Evolutionary conservation across 2,797 vertebrate species (phyloP), one percentile per base, ranked within the genome.

Genomic region (Onychomys arenicola): DNA sequence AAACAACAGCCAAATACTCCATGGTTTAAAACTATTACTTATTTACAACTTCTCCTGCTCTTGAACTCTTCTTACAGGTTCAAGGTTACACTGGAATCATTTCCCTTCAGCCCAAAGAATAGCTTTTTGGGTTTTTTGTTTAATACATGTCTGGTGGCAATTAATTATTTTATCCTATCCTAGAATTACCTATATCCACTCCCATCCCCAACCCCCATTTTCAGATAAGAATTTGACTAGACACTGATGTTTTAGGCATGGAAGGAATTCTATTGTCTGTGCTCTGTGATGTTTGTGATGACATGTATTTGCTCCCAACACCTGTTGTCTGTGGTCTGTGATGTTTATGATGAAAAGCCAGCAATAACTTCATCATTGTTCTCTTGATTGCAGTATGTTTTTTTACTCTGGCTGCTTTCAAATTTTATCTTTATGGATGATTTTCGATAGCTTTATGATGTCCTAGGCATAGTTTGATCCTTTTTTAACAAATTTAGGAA

Each of bases 391-490:
- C 55, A 40, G 10, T 59, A 25, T 80, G 40, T 49, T 23, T 19
- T 77, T 92, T 86, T 71, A 29, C 23, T 89, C 37, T 46, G 29
- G 17, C 55, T 34, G 46, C 57, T 92, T 82, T 90, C 40, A 82
- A 65, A 78, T 63, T 96, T 96, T 90, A 59, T 55, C 59, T 67
- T 92, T 84, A 73, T 73, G 46, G 81, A 76, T 81, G 75, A 86
- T 86, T 90, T 85, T 67, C 59, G 59, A 9, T 49, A 46, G 32
- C 52, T 77, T 83, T 87, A 55, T 77, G n/a, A 46, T 77, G 6
- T 55, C 59, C 23, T 59, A 69, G 52, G 27, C 23, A 87, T 63
- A 19, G 8, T 78, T 55, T 78, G 90, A 71, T 91, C 34, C 34
- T 73, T 91, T n/a, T 83, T 75, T 40, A 67, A 67, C 29, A 93